Base-by-base conservation (phyloP, 92 coral and sea anemone species). In the Epizoanthus scotinus region DNA sequence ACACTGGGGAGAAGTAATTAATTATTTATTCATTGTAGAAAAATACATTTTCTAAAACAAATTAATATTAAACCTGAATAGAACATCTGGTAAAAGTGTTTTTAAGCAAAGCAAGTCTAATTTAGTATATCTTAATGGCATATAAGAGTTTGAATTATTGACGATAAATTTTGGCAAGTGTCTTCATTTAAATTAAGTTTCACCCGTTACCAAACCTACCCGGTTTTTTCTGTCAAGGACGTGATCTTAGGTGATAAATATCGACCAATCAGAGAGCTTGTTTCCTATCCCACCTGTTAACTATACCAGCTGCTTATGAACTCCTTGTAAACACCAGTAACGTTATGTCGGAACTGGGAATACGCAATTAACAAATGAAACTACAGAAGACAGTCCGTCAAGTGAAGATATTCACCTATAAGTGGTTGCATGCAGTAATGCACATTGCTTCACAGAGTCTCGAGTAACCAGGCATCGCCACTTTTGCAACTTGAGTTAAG, bases 171-270 rank as follows among this genome's bases (percentile, higher is more conserved):
- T 29, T 44, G 31, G 49, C 74, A 69, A 69, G 31, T 40, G 21
- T 3, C 25, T 69, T 26, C 10, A 55, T 22, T 68, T 10, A 21
- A 69, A 69, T 44, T 69, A 21, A 69, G 25, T 40, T 69, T 25
- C 21, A 71, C 79, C 81, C 20, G 81, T 75, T 59, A 59, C 27
- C 5, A 22, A 75, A 75, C 38, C 44, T 22, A 38, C 26, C 67
- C 63, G 20, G 81, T 40, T 75, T 58, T 75, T 22, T 75, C 34
- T 75, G 55, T 75, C 68, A 75, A 75, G 68, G 55, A 75, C 81
- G 81, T 59, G 29, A 75, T 75, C 81, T 75, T 75, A 54, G 81
- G 26, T 75, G 81, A 75, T 38, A 13, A 25, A 36, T 8, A 21
- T 17, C 21, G 26, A 31, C 81, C 81, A 75, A 75, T 75, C 68